phyloP scores from a whole-genome alignment of 2,888 invertebrate genomes.

The Meta bourneti region DNA sequence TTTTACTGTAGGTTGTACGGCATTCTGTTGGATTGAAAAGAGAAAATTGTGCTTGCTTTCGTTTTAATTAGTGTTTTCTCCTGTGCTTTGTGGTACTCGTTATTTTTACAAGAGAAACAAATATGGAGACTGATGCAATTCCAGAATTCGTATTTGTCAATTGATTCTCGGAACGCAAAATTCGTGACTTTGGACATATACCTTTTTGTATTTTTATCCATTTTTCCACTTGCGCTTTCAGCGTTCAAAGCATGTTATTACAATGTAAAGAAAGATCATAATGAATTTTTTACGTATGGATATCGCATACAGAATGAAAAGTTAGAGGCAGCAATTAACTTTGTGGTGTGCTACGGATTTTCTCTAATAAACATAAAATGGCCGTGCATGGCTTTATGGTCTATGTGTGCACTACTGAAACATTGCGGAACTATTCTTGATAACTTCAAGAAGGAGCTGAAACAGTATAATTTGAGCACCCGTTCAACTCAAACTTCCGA shows the following conservation, averaged over 20 bases:
- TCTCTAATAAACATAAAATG: background rate
- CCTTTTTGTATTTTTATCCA: background rate
- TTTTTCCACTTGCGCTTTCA: background rate
- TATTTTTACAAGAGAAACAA: background rate
- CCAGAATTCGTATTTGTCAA: background rate
- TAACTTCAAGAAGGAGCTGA: background rate
- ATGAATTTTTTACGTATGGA: conserved; percentile 15
- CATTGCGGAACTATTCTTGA: background rate
- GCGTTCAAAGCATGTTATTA: background rate
- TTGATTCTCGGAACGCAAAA: background rate
- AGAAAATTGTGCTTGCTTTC: background rate
- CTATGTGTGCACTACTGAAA: background rate
- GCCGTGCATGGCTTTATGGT: background rate
- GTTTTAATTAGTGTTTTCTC: background rate
- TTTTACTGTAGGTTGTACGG: too few species aligned
- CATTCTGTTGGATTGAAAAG: too few species aligned
- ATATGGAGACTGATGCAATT: background rate
- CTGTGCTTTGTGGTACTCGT: background rate
- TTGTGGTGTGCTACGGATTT: background rate
- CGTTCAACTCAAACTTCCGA: background rate
- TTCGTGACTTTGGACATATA: background rate
- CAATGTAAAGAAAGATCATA: background rate
- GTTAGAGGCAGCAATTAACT: background rate
- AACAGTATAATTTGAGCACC: background rate
- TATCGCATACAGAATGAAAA: background rate